phyloP scores from a whole-genome alignment of 2,113 vertebrate species.

The Calonectris borealis region DNA sequence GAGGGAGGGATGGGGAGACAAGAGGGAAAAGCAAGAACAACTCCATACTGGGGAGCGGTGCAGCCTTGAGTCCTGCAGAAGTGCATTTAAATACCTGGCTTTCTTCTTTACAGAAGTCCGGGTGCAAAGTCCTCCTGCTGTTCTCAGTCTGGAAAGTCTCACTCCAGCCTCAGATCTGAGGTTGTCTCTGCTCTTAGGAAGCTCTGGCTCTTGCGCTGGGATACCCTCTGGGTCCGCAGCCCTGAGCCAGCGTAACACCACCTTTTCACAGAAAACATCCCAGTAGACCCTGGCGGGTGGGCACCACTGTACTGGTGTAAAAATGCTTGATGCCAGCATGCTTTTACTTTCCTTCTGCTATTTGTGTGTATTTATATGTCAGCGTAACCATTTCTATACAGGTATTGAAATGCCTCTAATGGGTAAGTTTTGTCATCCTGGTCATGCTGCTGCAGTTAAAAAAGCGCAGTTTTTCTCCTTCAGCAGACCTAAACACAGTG shows the following conservation, averaged over 20 bases:
- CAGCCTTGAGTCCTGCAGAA: background rate
- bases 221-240: background rate
- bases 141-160: background rate
- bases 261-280: background rate
- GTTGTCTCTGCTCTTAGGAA: background rate
- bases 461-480: background rate
- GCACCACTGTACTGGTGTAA: rapidly evolving
- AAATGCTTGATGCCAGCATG: background rate
- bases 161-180: background rate
- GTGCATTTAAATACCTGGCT: background rate
- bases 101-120: background rate
- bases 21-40: background rate
- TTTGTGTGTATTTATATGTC: background rate
- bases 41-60: rapidly evolving
- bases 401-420: background rate
- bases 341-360: background rate
- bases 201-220: background rate
- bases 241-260: background rate
- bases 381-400: background rate
- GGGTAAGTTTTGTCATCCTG: background rate
- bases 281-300: background rate
- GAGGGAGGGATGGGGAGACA: background rate
- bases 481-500: background rate
- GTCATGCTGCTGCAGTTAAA: background rate
- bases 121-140: background rate